Conservation (phyloP, 30 jellyfish, hydroid and myxozoan genomes). For the Rhopilema esculentum region DNA sequence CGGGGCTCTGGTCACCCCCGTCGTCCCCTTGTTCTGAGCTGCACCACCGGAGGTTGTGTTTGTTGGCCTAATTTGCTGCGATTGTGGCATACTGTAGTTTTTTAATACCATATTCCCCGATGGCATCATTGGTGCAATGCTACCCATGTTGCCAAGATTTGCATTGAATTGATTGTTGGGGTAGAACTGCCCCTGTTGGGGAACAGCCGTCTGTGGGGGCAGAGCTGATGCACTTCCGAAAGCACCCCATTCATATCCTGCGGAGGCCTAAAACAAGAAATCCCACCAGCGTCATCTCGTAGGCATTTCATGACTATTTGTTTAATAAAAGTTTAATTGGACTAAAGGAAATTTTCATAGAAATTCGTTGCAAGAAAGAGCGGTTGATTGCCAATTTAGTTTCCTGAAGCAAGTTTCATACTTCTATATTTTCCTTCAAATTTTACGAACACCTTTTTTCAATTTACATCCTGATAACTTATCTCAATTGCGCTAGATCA, state of each 20-base stretch:
- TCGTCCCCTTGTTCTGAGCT: slow-evolving; percentile 13
- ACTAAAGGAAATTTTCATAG: too few species aligned
- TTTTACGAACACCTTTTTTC: too few species aligned
- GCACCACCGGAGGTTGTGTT: slow-evolving; percentile 3
- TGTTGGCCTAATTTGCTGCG: slow-evolving; percentile 19
- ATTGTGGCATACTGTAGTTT: slow-evolving; percentile 4
- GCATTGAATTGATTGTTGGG: not conserved
- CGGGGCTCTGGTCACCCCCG: slow-evolving; percentile 6
- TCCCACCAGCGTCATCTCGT: too few species aligned
- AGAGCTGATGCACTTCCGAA: slow-evolving; percentile 34
- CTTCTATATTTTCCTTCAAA: too few species aligned
- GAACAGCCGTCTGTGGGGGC: slow-evolving; percentile 12
- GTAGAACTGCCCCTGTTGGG: slow-evolving; percentile 26
- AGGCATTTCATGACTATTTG: too few species aligned
- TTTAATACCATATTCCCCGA: not conserved
- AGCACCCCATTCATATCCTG: slow-evolving; percentile 46
- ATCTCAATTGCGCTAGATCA: too few species aligned
- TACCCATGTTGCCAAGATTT: not conserved
- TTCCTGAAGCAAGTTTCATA: too few species aligned
- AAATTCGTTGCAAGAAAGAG: too few species aligned
- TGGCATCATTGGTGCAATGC: not conserved
- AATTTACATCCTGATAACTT: too few species aligned
- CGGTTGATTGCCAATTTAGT: too few species aligned
- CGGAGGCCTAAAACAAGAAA: not conserved
- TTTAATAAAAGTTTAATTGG: too few species aligned